A percentile compares a stretch with the other conserved stretches of the same genome.
These are phyloP conservation scores for Caenorhabditis becei DNA, from an alignment of 2,888 invertebrate species.

Conservation along the genomic window DNA sequence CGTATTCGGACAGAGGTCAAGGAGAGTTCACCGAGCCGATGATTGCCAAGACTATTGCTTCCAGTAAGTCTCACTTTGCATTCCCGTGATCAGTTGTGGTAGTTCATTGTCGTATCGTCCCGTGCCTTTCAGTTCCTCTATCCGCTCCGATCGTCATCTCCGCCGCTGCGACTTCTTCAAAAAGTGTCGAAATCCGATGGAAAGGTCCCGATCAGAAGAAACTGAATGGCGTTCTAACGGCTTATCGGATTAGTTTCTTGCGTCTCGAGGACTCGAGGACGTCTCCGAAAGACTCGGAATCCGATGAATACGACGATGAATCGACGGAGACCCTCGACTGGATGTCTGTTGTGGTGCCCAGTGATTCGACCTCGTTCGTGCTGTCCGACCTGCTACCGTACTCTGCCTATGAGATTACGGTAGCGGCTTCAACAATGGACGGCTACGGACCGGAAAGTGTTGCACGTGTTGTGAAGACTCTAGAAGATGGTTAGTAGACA, in stretches of 20 bases:
- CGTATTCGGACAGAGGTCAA: conserved; percentile 93
- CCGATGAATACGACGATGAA: conserved; percentile 82
- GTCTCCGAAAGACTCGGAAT: conserved; percentile 85
- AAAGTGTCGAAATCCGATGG: conserved; percentile 93
- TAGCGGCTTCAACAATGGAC: conserved; percentile 91
- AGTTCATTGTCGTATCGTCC: conserved; percentile 44
- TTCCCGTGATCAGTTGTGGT: conserved; percentile 16
- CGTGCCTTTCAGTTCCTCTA: conserved; percentile 89
- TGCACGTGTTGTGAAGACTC: conserved; percentile 91
- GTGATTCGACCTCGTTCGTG: conserved; percentile 51
- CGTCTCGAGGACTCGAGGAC: conserved; percentile 35
- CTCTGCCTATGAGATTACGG: conserved; percentile 96
- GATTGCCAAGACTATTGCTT: conserved; percentile 90
- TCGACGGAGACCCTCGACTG: conserved; percentile 28
- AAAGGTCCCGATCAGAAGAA: conserved; percentile 92
- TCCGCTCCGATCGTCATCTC: conserved; percentile 96
- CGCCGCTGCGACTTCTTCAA: conserved; percentile 91
- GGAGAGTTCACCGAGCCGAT: conserved; percentile 96
- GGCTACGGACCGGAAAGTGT: conserved; percentile 95
- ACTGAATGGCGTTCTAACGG: conserved; percentile 87
- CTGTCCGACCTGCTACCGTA: conserved; percentile 66
- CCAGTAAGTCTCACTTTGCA: conserved; percentile 61
- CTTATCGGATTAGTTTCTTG: conserved; percentile 54
- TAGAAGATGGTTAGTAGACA: conserved; percentile 95
- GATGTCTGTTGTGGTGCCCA: conserved; percentile 48